These are phyloP conservation scores for Bradypus variegatus DNA, from an alignment of 2,797 vertebrate genomes.

Conservation along the genomic window DNA sequence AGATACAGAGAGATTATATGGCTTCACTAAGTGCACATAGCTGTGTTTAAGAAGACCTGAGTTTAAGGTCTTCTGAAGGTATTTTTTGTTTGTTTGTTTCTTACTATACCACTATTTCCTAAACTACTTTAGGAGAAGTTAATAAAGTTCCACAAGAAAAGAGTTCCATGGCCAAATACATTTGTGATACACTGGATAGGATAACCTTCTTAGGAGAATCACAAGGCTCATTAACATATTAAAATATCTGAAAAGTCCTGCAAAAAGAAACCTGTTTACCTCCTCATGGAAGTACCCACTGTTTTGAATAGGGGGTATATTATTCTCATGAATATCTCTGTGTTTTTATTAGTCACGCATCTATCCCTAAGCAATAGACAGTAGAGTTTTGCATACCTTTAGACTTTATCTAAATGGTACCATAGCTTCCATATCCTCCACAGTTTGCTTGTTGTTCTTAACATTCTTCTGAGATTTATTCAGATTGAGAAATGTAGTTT, in stretches of 20 bases:
- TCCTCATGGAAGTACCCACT: neutral
- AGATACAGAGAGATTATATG: neutral
- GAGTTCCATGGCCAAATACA: neutral
- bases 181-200: neutral
- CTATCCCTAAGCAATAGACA: neutral
- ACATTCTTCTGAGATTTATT: neutral
- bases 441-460: neutral
- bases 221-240: neutral
- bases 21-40: neutral
- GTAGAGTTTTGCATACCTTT: neutral
- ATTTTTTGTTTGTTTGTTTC: neutral
- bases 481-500: neutral
- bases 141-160: conserved; percentile 1
- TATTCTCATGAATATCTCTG: neutral
- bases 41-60: neutral
- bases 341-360: neutral
- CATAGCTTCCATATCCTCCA: neutral
- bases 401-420: neutral
- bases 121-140: neutral
- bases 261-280: neutral
- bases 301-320: neutral
- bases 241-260: neutral
- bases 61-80: neutral
- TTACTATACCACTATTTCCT: neutral
- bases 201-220: neutral